These are phyloP conservation scores for Drosophila antonietae DNA, from an alignment of 2,888 invertebrate genomes.

Conservation along the genomic window DNA sequence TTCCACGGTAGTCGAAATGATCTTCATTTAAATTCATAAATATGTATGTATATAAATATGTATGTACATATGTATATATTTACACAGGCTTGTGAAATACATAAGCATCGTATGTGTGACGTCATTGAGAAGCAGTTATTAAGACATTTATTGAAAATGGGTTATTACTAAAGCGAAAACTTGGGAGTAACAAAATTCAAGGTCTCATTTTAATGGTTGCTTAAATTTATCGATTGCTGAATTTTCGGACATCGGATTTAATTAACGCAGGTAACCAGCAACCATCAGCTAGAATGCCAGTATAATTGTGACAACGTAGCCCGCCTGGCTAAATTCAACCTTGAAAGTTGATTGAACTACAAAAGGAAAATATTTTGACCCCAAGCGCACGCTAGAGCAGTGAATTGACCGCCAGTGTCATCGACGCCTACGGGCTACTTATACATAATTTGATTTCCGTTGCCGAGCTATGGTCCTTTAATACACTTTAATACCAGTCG, in stretches of 20 bases:
- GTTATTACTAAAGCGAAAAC: conserved; percentile 6
- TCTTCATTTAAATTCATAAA: no score
- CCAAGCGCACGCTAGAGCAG: conserved; percentile 48
- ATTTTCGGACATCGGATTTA: not conserved
- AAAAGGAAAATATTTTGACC: conserved; percentile 69
- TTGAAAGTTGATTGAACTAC: conserved; percentile 77
- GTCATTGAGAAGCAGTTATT: conserved; percentile 52
- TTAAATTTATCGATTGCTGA: conserved; percentile 3
- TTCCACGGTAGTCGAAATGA: no score
- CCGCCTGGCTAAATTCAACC: conserved; percentile 47
- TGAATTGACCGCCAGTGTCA: conserved; percentile 37
- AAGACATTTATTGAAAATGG: not conserved
- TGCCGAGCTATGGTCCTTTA: conserved; percentile 43
- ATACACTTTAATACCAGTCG: conserved; percentile 16
- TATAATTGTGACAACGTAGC: conserved; percentile 19
- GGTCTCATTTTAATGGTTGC: conserved; percentile 5
- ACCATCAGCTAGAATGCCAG: conserved; percentile 1
- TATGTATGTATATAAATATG: not conserved
- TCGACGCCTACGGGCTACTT: conserved; percentile 45
- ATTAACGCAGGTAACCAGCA: not conserved
- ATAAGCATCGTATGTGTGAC: conserved; percentile 47
- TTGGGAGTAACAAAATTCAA: conserved; percentile 2
- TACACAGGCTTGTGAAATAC: conserved; percentile 61
- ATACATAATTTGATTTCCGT: conserved; percentile 71
- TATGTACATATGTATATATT: not conserved